Conservation (phyloP, 1,140 invertebrate genomes). For the Mya arenaria region DNA sequence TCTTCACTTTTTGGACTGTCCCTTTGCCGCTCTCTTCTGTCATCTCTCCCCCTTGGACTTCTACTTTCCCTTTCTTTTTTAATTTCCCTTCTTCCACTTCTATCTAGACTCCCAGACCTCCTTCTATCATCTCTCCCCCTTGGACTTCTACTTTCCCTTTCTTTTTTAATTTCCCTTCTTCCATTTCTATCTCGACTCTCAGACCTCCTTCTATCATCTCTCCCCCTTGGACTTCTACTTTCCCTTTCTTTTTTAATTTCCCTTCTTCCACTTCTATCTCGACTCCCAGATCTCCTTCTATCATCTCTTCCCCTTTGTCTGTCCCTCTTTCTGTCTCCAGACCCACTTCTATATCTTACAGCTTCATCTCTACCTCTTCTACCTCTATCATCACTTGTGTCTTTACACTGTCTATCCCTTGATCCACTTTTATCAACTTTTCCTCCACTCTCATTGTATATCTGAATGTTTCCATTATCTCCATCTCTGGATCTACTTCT, state of each 20-base stretch:
- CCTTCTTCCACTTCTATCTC: conserved; percentile 4
- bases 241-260: background rate
- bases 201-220: conserved; percentile 14
- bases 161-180: background rate
- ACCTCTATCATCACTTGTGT: background rate
- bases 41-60: background rate
- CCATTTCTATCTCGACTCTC: background rate
- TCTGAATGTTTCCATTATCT: background rate
- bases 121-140: background rate
- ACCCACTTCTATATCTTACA: conserved; percentile 1
- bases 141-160: background rate
- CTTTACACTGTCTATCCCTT: background rate
- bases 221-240: background rate
- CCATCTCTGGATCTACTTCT: background rate
- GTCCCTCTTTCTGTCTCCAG: conserved; percentile 1
- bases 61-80: conserved; percentile 4
- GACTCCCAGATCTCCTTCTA: background rate
- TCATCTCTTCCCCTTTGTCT: background rate
- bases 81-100: background rate
- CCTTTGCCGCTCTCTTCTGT: background rate
- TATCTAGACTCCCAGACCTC: background rate
- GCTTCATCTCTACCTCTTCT: background rate
- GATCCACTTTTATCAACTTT: background rate
- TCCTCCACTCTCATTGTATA: background rate
- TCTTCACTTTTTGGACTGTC: background rate